Percentiles rank a stretch among this genome's conserved stretches.
Evolutionary conservation across 2,113 vertebrate species (phyloP).

Genomic region (Colius striatus): DNA sequence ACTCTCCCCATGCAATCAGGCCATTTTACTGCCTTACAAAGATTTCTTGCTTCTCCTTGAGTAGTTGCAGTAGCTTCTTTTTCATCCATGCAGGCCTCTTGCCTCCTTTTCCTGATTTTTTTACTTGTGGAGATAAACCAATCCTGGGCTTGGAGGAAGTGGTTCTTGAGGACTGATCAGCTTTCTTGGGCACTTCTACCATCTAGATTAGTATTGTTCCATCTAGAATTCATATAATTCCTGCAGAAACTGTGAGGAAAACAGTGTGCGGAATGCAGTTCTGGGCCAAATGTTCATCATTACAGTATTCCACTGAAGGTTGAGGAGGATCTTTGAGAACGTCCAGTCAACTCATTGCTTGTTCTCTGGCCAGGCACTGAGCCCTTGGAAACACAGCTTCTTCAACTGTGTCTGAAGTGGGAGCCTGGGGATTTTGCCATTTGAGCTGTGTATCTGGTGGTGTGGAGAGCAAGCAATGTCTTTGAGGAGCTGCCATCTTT

Average conservation of each 20-base stretch:
- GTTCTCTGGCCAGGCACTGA: fast-evolving
- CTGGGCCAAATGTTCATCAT: not conserved
- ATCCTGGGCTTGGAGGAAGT: too few species aligned
- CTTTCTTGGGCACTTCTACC: not conserved
- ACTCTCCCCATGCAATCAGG: too few species aligned
- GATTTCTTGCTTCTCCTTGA: too few species aligned
- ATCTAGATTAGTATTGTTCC: not conserved
- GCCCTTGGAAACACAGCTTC: not conserved
- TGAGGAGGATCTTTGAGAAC: not conserved
- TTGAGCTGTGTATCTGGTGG: not conserved
- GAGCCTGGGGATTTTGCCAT: not conserved
- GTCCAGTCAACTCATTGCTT: not conserved
- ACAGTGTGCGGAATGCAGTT: not conserved
- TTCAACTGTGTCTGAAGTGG: not conserved
- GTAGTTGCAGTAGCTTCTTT: too few species aligned
- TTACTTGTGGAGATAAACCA: too few species aligned
- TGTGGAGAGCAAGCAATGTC: not conserved
- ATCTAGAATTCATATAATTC: not conserved
- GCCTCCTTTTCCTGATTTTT: too few species aligned
- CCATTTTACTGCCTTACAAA: too few species aligned
- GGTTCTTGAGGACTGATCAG: too few species aligned
- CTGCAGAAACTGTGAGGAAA: not conserved
- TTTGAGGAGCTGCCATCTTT: not conserved
- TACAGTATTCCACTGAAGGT: not conserved
- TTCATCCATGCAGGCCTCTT: too few species aligned